These are phyloP conservation scores for Oxystoma pomonae DNA, from an alignment of 2,888 invertebrate species.

Conservation along the genomic window DNA sequence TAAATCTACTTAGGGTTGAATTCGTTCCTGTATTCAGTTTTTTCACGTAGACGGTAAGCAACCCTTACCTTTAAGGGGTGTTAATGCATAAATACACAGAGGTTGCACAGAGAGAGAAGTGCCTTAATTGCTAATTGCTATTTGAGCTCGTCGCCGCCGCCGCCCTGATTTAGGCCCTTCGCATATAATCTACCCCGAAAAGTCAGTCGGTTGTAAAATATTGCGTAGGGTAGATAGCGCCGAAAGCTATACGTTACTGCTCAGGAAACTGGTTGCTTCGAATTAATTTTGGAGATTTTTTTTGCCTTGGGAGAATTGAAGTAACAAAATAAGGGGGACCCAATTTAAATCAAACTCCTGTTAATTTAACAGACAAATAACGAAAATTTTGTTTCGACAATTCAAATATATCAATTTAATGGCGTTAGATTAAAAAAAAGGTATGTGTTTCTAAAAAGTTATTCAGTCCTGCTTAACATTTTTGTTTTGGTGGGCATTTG, in stretches of 20 bases:
- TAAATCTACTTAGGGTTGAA: no score
- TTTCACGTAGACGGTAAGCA: background rate
- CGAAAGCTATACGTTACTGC: slow-evolving; percentile 13
- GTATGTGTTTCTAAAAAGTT: no score
- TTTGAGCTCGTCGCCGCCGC: slow-evolving; percentile 42
- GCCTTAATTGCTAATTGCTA: slow-evolving; percentile 46
- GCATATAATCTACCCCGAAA: slow-evolving; percentile 33
- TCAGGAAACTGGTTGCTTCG: background rate
- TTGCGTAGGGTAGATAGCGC: slow-evolving; percentile 32
- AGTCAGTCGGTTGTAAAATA: slow-evolving; percentile 40
- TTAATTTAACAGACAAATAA: no score
- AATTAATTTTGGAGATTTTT: background rate
- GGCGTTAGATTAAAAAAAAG: no score
- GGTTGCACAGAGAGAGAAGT: slow-evolving; percentile 33
- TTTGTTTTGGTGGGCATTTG: no score
- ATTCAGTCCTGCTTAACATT: no score
- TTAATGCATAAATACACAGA: slow-evolving; percentile 38
- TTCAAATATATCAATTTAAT: no score
- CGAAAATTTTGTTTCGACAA: no score
- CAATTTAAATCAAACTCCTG: no score
- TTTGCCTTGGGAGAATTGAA: no score
- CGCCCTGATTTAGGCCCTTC: slow-evolving; percentile 40
- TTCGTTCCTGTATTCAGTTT: no score
- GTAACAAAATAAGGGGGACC: no score
- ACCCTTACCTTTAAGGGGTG: slow-evolving; percentile 25